Conservation (phyloP, 2,888 invertebrate species). For the Meteorus cinctellus region DNA sequence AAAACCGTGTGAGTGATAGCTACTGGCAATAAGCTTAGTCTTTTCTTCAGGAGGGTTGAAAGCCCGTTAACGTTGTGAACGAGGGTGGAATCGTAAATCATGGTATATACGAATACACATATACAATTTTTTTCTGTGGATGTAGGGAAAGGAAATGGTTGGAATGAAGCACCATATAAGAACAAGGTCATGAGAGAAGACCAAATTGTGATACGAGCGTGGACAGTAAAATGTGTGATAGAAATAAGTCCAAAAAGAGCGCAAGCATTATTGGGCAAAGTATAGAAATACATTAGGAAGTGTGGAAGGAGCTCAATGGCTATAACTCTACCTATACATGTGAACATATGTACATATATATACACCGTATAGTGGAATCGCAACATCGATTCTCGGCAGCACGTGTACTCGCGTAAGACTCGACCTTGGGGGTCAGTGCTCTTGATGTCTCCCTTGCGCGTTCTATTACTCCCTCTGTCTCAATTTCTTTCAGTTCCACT, state of each 20-base stretch:
- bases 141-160: not conserved
- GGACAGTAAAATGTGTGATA: constrained; percentile 9
- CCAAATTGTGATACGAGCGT: constrained; percentile 31
- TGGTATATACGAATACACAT: not conserved
- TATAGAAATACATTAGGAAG: not conserved
- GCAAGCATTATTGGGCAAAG: constrained; percentile 6
- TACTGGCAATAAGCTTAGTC: constrained; percentile 18
- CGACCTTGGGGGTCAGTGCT: constrained; percentile 70
- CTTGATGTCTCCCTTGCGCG: constrained; percentile 48
- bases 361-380: constrained; percentile 47
- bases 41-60: constrained; percentile 14
- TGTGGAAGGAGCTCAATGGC: constrained; percentile 14
- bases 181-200: constrained; percentile 17
- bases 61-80: constrained; percentile 6
- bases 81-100: constrained; percentile 26
- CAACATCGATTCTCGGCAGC: constrained; percentile 62
- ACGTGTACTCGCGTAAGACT: constrained; percentile 68
- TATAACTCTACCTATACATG: constrained; percentile 3
- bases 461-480: constrained; percentile 43
- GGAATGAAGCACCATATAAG: not conserved
- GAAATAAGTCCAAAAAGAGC: not conserved
- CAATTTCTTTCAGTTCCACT: constrained; percentile 16
- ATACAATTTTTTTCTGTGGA: not conserved
- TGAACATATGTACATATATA: constrained; percentile 13
- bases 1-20: constrained; percentile 12